phyloP scores from a whole-genome alignment of 1,140 invertebrate genomes.

The Maconellicoccus hirsutus region DNA sequence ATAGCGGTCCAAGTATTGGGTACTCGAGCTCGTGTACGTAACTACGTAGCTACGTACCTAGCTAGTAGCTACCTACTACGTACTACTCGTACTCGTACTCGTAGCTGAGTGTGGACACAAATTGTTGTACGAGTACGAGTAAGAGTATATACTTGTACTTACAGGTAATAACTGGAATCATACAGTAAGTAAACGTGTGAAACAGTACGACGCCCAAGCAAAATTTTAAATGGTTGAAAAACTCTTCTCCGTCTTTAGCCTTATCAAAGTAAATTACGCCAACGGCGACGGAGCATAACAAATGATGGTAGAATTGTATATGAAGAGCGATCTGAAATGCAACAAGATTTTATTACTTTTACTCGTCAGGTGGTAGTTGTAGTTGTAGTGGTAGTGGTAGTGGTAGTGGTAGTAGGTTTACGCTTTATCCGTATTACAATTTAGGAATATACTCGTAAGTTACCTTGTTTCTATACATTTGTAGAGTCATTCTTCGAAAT shows the following conservation, averaged over 20 bases:
- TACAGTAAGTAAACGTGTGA: slow-evolving; percentile 50
- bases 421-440: too few relatives aligned
- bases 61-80: too few relatives aligned
- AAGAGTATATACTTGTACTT: too few relatives aligned
- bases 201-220: slow-evolving; percentile 50
- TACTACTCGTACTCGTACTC: too few relatives aligned
- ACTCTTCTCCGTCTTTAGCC: slow-evolving; percentile 46
- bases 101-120: too few relatives aligned
- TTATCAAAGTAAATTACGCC: slow-evolving; percentile 46
- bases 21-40: too few relatives aligned
- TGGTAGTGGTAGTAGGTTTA: too few relatives aligned
- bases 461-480: slow-evolving; percentile 35
- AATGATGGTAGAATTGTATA: slow-evolving; percentile 47
- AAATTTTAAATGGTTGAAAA: slow-evolving; percentile 53
- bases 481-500: slow-evolving; percentile 33
- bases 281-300: slow-evolving; percentile 43
- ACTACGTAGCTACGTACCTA: too few relatives aligned
- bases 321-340: slow-evolving; percentile 37
- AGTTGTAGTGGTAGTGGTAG: too few relatives aligned
- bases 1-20: too few relatives aligned
- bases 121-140: neutral
- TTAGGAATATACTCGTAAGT: too few relatives aligned
- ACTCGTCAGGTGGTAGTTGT: too few relatives aligned
- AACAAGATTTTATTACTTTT: neutral
- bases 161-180: slow-evolving; percentile 42